Evolutionary conservation across 2,113 vertebrate species (phyloP), one percentile per base, ranked within the genome.

Genomic region (Rhynchomys soricoides): DNA sequence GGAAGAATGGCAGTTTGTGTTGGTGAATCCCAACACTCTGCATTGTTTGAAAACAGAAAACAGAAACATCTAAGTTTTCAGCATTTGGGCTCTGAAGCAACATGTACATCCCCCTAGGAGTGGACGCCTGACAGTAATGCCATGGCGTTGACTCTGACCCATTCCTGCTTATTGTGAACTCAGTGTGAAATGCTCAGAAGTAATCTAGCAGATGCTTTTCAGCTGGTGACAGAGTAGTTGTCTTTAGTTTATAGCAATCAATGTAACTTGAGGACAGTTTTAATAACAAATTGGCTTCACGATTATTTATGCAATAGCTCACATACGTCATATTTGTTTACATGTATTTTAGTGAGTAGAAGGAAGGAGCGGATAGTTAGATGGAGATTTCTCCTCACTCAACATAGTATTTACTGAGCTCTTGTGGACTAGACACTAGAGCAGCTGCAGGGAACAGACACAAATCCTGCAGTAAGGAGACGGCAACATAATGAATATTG

Each of bases 281-380:
- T 91, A 75, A 89, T 66, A 50, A 57, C 85, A 90, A 78, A 64
- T 55, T 66, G 48, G 57, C 82, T 66, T 85, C 29, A 71, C 52
- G 4, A 45, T 68, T 89, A 83, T 93, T 85, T 21, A 57, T 93
- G 52, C 74, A 74, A 37, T 74, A 75, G 82, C 24, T 89, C 29
- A 82, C 19, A 40, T 52, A 16, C 43, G 34, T 52, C 89, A 43
- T 70, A 10, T n/a, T 73, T 1, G 75, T 91, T 91, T 75, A 93
- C 66, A 68, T 68, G 2, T 81, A 62, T 75, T 91, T 91, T 74
- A 93, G 92, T 85, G 45, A 91, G n/a, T 48, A 75, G 74, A 83
- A 57, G 86, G 87, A 81, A n/a, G 57, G 26, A 48, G 43, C 11
- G 55, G 31, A 24, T 77, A 90, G 48, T 50, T 86, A 34, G 29